Conservation (phyloP, 2,797 vertebrate species). For the Enteromius viviparus region DNA sequence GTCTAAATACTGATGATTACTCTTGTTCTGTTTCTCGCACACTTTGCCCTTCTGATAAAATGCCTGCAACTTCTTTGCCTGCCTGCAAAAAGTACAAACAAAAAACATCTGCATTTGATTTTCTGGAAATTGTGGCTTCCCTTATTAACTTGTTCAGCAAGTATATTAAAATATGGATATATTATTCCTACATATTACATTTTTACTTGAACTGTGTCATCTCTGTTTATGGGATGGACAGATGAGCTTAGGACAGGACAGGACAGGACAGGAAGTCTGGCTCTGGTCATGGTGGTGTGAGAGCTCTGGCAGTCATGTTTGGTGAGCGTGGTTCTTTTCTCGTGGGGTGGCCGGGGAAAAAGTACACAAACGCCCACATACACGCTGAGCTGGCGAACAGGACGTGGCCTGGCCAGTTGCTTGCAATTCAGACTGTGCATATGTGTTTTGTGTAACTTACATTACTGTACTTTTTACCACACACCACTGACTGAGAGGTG, state of each 20-base stretch:
- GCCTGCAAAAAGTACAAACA: background rate
- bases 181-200: background rate
- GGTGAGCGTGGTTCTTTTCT: conserved; percentile 34
- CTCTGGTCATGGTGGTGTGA: conserved; percentile 21
- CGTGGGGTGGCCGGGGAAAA: conserved; percentile 32
- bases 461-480: conserved; percentile 58
- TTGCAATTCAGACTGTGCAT: conserved; percentile 73
- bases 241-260: conserved; percentile 15
- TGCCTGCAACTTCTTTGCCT: background rate
- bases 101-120: background rate
- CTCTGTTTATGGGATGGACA: background rate
- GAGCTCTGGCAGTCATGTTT: conserved; percentile 36
- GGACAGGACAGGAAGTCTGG: conserved; percentile 21
- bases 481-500: conserved; percentile 9
- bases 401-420: conserved; percentile 76
- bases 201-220: background rate
- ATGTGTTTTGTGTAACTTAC: conserved; percentile 74
- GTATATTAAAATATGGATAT: background rate
- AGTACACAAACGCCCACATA: conserved; percentile 30
- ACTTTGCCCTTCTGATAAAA: background rate
- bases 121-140: background rate
- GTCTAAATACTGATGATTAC: background rate
- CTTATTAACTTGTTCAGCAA: background rate
- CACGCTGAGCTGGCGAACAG: conserved; percentile 69
- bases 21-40: background rate